A percentile compares a stretch with the other conserved stretches of the same genome.
Conservation (phyloP, 2,113 vertebrate genomes). For the Machaerirhynchus nigripectus region DNA sequence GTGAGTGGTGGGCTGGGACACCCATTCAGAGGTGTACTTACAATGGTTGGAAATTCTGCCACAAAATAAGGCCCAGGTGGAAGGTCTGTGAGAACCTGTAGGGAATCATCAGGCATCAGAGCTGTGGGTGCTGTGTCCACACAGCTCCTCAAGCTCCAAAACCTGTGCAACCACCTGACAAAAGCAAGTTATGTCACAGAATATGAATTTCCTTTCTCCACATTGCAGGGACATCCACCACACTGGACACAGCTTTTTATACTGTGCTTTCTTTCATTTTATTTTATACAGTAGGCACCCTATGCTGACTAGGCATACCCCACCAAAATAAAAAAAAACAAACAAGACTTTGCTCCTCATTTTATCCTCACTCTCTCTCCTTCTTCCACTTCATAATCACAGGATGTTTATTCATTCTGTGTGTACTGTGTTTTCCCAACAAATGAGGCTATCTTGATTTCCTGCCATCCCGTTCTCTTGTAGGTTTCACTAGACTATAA, state of each 20-base stretch:
- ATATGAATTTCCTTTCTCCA: not conserved
- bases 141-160: not conserved
- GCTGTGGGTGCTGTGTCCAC: not conserved
- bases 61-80: not conserved
- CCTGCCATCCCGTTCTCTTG: not conserved
- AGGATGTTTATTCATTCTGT: not conserved
- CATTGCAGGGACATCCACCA: not conserved
- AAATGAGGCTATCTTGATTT: not conserved
- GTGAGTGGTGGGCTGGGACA: not conserved
- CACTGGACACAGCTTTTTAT: not conserved
- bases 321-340: not conserved
- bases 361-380: not conserved
- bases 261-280: not conserved
- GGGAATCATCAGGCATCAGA: not conserved
- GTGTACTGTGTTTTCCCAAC: not conserved
- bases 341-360: not conserved
- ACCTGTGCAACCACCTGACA: not conserved
- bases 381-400: not conserved
- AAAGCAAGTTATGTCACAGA: not conserved
- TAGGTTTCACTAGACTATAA: not conserved
- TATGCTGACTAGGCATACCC: not conserved
- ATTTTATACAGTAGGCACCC: not conserved
- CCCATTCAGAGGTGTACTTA: not conserved
- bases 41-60: not conserved
- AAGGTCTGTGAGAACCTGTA: not conserved